Evolutionary conservation across 1,140 invertebrate species (phyloP).

Genomic region (Piezodorus guildinii): DNA sequence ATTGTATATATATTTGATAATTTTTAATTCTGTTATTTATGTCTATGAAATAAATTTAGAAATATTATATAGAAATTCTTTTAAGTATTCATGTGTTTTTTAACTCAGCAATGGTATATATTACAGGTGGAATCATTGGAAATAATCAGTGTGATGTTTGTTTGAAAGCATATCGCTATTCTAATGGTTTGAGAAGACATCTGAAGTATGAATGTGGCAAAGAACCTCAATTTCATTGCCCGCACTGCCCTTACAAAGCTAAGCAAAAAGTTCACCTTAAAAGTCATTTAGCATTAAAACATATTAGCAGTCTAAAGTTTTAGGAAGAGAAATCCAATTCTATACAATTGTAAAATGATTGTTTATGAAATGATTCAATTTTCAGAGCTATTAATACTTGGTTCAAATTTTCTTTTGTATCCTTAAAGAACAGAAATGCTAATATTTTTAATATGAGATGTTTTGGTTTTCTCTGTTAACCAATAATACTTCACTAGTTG

Average conservation of each 20-base stretch:
- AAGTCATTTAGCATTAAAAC: constrained; percentile 19
- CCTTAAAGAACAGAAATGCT: too few relatives aligned
- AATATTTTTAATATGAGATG: too few relatives aligned
- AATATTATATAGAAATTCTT: background rate
- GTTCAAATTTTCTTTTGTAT: too few relatives aligned
- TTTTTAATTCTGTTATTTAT: too few relatives aligned
- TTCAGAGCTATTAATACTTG: too few relatives aligned
- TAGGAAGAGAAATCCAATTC: too few relatives aligned
- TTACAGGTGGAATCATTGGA: background rate
- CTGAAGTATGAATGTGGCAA: constrained; percentile 44
- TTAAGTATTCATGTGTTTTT: background rate
- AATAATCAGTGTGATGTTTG: constrained; percentile 1
- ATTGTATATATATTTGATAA: background rate
- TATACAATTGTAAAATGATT: too few relatives aligned
- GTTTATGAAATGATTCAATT: too few relatives aligned
- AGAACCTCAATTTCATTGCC: constrained; percentile 37
- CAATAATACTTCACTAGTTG: too few relatives aligned
- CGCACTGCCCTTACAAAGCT: constrained; percentile 21
- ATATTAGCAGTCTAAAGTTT: background rate
- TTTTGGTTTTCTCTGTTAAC: too few relatives aligned
- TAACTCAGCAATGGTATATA: background rate
- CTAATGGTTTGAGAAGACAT: constrained; percentile 33
- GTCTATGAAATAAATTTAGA: background rate
- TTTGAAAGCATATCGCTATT: background rate
- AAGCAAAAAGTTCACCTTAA: constrained; percentile 23